Conservation (phyloP, 2,888 invertebrate species). For the Stenolophus ochropezus region DNA sequence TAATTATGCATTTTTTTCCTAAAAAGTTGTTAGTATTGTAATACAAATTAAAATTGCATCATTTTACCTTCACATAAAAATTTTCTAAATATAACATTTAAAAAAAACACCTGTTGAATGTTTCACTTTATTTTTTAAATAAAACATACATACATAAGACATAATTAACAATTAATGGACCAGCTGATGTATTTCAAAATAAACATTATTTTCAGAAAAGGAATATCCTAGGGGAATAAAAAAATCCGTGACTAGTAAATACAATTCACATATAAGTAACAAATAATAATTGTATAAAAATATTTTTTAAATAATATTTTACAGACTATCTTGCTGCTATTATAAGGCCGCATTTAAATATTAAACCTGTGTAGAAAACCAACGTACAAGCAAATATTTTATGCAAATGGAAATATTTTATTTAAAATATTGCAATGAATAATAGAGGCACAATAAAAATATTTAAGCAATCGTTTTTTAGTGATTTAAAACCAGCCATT, state of each 20-base stretch:
- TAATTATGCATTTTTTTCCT: neutral
- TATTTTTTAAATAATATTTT: neutral
- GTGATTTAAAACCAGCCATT: slow-evolving; percentile 92
- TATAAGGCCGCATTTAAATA: slow-evolving; percentile 15
- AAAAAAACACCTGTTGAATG: neutral
- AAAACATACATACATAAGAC: neutral
- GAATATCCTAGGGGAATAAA: neutral
- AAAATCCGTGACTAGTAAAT: neutral
- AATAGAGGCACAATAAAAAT: slow-evolving; percentile 31
- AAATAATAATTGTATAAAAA: neutral
- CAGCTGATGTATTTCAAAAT: neutral
- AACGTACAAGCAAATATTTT: neutral
- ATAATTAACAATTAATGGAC: neutral
- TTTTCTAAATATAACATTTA: neutral
- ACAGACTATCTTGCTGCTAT: neutral
- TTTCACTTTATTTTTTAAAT: neutral
- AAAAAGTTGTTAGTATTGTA: neutral
- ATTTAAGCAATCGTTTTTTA: slow-evolving; percentile 68
- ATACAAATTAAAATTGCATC: slow-evolving; percentile 23
- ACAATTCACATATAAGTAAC: neutral
- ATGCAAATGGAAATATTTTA: neutral
- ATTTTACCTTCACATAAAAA: slow-evolving; percentile 11
- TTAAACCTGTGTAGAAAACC: neutral
- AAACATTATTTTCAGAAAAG: neutral
- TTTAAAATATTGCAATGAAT: neutral